Evolutionary conservation across 1,140 invertebrate genomes (phyloP), one percentile per base, ranked within the genome.

Genomic region (Protaetia brevitarsis): DNA sequence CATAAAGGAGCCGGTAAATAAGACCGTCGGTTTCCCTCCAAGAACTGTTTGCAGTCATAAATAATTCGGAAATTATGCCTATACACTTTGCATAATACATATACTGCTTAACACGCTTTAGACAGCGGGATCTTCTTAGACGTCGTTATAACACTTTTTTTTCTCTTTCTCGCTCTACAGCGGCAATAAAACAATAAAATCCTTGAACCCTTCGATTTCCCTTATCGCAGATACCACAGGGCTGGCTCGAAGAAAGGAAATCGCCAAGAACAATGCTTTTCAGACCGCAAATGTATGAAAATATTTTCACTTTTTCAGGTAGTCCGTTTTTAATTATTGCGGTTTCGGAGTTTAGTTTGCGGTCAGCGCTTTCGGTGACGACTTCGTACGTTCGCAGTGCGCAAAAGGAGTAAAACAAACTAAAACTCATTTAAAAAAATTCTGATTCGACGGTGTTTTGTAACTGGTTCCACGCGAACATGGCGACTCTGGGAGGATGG

Each of bases 281-380:
- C 37, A 60, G 23, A 31, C 34, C 13, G 34, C 45, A 51, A n/a
- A 67, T 58, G 0, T n/a, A 31, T 19, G 19, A 62, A 68, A 65
- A 56, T 66, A 70, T 68, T 75, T 75, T 75, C 74, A 75, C 74
- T 51, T 75, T 75, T 73, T 75, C 73, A 71, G 71, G 71, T 72
- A 69, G 68, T 60, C 13, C 13, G 16, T 21, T 26, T 51, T 51
- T 51, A 19, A 31, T 11, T 27, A 21, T 41, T 63, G 60, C 16
- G 60, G 60, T 63, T 63, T 36, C n/a, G 26, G 16, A 66, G 30
- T 60, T 37, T 66, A 66, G 69, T 65, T 72, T 72, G 72, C 61
- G 71, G 74, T 76, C 29, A 59, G 26, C 29, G 41, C 26, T 51
- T 51, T 51, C 41, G 26, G 41, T 51, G 41, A 10, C 30, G 26